Evolutionary conservation across 2,888 invertebrate species (phyloP).

Genomic region (Lithophane ornitopus): DNA sequence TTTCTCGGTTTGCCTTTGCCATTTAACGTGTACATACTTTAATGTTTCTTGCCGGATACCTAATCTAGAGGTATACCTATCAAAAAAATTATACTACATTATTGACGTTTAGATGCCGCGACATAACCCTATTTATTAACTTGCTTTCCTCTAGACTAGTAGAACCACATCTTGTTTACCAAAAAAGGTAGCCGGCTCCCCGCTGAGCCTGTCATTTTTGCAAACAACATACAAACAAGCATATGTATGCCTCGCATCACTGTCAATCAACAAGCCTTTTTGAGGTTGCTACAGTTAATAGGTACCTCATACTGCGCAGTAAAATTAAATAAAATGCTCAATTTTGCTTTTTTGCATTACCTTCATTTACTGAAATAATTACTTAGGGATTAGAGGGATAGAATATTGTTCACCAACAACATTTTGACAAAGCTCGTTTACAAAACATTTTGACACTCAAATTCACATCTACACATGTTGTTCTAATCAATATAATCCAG

Average conservation of each 20-base stretch:
- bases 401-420: not conserved
- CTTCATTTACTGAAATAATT: not conserved
- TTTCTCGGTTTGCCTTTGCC: not conserved
- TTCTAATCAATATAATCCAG: not conserved
- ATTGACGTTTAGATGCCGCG: not conserved
- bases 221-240: not conserved
- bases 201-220: constrained; percentile 2
- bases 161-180: not conserved
- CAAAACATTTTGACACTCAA: not conserved
- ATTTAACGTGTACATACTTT: not conserved
- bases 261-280: constrained; percentile 3
- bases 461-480: not conserved
- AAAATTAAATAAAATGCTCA: not conserved
- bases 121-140: not conserved
- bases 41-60: not conserved
- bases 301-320: not conserved
- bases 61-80: not conserved
- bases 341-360: not conserved
- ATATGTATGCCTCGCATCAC: not conserved
- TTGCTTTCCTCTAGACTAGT: not conserved
- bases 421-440: not conserved
- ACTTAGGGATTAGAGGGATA: not conserved
- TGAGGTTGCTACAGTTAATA: not conserved
- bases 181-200: not conserved
- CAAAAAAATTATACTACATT: not conserved